These are phyloP conservation scores for Notodonta dromedarius DNA, from an alignment of 2,888 invertebrate genomes.

Conservation along the genomic window DNA sequence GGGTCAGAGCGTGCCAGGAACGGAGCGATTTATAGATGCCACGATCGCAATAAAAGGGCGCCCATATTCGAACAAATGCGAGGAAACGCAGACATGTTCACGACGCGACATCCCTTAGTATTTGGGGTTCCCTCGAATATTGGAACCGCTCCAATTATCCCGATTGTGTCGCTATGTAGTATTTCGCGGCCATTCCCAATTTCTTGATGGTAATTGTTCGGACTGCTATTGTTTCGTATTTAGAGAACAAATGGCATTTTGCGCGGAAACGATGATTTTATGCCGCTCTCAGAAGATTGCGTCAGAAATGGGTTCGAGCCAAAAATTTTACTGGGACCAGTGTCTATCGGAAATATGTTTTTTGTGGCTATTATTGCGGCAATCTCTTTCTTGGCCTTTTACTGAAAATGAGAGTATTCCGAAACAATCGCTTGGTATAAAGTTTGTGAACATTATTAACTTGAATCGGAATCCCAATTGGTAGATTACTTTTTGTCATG, in stretches of 20 bases:
- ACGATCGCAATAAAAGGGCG: slow-evolving; percentile 21
- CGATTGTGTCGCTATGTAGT: not conserved
- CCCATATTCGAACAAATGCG: slow-evolving; percentile 7
- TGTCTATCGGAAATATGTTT: not conserved
- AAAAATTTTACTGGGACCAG: not conserved
- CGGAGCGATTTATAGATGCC: slow-evolving; percentile 20
- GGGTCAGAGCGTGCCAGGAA: slow-evolving; percentile 17
- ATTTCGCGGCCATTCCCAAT: not conserved
- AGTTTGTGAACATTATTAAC: no score
- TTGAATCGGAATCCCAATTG: no score
- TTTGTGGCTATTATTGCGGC: no score
- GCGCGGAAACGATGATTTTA: not conserved
- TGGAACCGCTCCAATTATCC: slow-evolving; percentile 6
- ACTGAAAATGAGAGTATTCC: no score
- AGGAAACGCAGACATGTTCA: slow-evolving; percentile 11
- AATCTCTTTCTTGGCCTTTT: no score
- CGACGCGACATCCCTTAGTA: slow-evolving; percentile 17
- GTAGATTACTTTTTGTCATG: no score
- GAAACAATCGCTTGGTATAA: no score
- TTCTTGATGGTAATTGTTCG: slow-evolving; percentile 2
- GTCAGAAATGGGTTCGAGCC: not conserved
- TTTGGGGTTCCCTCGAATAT: slow-evolving; percentile 10
- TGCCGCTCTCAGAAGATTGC: not conserved
- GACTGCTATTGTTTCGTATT: not conserved
- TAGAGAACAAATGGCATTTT: not conserved